Base-by-base conservation (phyloP, 2,113 vertebrate species). In the Strix uralensis region DNA sequence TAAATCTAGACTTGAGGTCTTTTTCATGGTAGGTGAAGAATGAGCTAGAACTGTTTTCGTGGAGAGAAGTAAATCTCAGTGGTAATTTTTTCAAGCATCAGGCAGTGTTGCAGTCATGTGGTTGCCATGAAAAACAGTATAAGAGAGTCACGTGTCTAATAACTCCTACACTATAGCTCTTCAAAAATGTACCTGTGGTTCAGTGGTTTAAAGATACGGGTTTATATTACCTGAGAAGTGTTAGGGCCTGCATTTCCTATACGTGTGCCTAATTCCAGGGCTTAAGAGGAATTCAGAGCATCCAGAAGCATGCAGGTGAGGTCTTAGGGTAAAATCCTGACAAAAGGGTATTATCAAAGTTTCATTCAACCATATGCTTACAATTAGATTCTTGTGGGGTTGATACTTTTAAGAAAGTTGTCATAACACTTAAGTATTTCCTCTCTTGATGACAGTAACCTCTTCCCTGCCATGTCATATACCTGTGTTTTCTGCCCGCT, bases 1-100 rank as follows among this genome's bases (percentile, higher is more conserved):
- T 86, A 75, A 88, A 90, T 89, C 94, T 95, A 55, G 47, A 93
- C 66, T 89, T 91, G 94, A 92, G 55, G 46, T 95, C 82, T 92
- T 91, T 94, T 93, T 83, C 44, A 16, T 25, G 9, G 67, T 86
- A 93, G 69, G 62, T 82, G 74, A 96, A 93, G 94, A 95, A 93
- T 72, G 83, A 84, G 51, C 88, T 86, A 75, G 74, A 77, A 36
- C 72, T 58, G 42, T n/a, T 86, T 86, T 69, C 2, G 2, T 88
- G 47, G 42, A 71, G 62, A 69, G 70, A 71, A 95, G 55, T 87
- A 90, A 96, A 87, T 89, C 62, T 92, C 62, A 66, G 36, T 21
- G 57, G 66, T 92, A 75, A 85, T 85, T 85, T 95, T 57, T 89
- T 78, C 54, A 91, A 72, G 61, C 23, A 86, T 77, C 73, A 79